Base-by-base conservation (phyloP, 92 coral and sea anemone genomes). In the Virgularia gustaviana region DNA sequence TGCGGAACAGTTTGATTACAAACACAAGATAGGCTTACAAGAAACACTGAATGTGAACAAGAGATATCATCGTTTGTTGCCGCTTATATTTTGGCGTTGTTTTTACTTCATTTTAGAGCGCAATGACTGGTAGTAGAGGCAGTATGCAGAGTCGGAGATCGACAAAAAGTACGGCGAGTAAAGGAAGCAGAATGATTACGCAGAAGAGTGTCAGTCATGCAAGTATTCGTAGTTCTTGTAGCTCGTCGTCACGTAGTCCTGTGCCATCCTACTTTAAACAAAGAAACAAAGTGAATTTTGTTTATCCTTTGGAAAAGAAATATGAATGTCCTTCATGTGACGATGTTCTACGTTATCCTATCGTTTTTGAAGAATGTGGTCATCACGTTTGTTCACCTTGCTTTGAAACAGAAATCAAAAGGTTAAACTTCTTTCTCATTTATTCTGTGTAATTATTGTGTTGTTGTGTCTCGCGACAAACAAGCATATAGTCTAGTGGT, bases 301-400 rank as follows among this genome's bases (percentile, higher is more conserved):
- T 94, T 25, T 94, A 63, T 66, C 99, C 99, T n/a, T 71, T 85
- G 33, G 90, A 86, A 63, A 85, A 83, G 72, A 94, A 89, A 44
- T 89, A 87, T 57, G 82, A 73, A 27, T 92, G 97, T 66, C 89
- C 90, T 1, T 79, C 85, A 55, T 92, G 97, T 68, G 87, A 83
- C 8, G 90, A 81, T 32, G 71, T 89, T 7, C 80, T 92, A 16
- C 87, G 95, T 6, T 87, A 89, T 39, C 96, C 97, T 0, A 89
- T 89, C 0, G 80, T 83, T 45, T 78, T 89, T 12, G 79, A 68
- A 23, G 86, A 85, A 13, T 92, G 97, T 32, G 96, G 92, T 0
- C 97, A 92, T 78, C 88, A 91, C 0, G 74, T 89, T 34, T 92
- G 97, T 65, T 86, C 86, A 37, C 81, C 82, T 13, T 92, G 97